Conservation (phyloP, 2,888 invertebrate genomes). For the Meiosimyza decipiens region DNA sequence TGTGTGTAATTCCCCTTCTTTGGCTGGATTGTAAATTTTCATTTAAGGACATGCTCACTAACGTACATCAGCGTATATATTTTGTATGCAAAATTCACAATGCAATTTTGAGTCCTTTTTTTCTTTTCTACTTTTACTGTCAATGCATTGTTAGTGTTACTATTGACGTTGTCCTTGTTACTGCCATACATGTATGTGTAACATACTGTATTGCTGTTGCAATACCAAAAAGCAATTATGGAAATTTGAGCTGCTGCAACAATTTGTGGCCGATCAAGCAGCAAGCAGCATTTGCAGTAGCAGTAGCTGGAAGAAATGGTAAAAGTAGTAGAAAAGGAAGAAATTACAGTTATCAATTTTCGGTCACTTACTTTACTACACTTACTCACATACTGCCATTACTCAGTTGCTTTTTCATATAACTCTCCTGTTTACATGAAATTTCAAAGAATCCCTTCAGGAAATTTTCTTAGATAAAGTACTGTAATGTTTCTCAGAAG, state of each 20-base stretch:
- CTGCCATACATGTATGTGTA: too few species aligned
- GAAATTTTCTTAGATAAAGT: too few species aligned
- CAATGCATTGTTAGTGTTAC: neutral
- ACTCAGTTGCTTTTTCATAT: too few species aligned
- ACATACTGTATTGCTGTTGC: neutral
- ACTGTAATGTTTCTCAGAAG: too few species aligned
- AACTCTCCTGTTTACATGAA: too few species aligned
- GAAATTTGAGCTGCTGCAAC: slow-evolving; percentile 23
- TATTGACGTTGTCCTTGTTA: neutral
- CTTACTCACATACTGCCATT: too few species aligned
- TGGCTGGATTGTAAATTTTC: neutral
- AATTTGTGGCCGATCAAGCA: slow-evolving; percentile 13
- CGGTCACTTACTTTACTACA: too few species aligned
- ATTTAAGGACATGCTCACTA: neutral
- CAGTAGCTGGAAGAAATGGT: too few species aligned
- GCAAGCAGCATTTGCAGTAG: too few species aligned
- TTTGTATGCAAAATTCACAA: slow-evolving; percentile 10
- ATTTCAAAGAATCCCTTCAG: too few species aligned
- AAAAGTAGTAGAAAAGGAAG: neutral
- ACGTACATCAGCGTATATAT: neutral
- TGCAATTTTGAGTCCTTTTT: neutral
- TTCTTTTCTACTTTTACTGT: neutral
- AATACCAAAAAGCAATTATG: slow-evolving; percentile 26
- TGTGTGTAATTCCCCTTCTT: neutral
- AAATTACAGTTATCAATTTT: slow-evolving; percentile 16